Evolutionary conservation across 1,140 invertebrate species (phyloP), one percentile per base, ranked within the genome.

Genomic region (Diabrotica virgifera): DNA sequence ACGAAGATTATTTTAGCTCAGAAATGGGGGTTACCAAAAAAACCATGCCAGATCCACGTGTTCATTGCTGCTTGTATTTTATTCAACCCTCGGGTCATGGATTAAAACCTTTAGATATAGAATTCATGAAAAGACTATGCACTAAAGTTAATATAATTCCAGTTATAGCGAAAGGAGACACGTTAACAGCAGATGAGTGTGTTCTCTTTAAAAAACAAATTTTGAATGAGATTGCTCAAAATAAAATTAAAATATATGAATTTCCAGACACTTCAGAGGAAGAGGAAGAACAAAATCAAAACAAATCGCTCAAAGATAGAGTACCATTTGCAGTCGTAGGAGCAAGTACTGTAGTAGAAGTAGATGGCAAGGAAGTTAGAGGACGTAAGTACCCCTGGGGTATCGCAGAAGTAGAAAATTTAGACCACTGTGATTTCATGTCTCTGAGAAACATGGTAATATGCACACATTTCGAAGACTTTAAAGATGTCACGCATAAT

Each of bases 141-240:
- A 95, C 98, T 78, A 98, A 97, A 87, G 95, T 98, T 62, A 99
- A 99, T 80, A 96, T 99, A 72, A 95, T 99, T 78, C 98, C 98
- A 59, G 90, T 99, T 58, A 96, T 99, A 78, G 96, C 97, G 50
- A 99, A 99, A 83, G 96, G 97, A 11, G 98, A 99, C 77, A 99
- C 97, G 5, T 89, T 99, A 85, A 99, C 96, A 58, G 93, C 95
- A 1, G 95, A 98, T 74, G 98, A 99, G 81, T 94, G 96, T 79
- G 84, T 87, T 70, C 86, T 92, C 73, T 99, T 99, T 77, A 99
- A 99, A 82, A 96, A 97, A 84, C 93, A 95, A 85, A 94, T 99
- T 77, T 84, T 98, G 76, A 97, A 96, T 79, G 96, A 99, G 84
- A 96, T 99, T 74, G 89, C 90, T 52, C 91, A 96, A 80, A 91